Percentiles rank a stretch among this genome's conserved stretches.
Conservation (phyloP, 2,797 vertebrate species). For the Hydrophis major region DNA sequence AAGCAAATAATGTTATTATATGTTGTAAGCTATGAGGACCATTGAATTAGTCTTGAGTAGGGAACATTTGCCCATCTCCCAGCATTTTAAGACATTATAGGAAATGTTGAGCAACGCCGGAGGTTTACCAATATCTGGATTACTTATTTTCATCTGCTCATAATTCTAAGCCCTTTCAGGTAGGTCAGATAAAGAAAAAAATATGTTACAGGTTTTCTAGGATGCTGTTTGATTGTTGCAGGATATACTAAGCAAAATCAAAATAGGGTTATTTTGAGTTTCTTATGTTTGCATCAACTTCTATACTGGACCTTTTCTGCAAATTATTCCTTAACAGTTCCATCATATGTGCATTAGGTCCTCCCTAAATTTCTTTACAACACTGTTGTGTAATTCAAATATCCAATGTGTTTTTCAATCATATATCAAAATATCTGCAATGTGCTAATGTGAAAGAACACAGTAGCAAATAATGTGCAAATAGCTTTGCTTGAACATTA, state of each 20-base stretch:
- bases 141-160: neutral
- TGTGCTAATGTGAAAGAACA: constrained; percentile 53
- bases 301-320: neutral
- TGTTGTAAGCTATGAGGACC: neutral
- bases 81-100: neutral
- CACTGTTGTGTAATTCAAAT: constrained; percentile 30
- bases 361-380: neutral
- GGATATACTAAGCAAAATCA: neutral
- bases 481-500: constrained; percentile 36
- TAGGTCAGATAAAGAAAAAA: neutral
- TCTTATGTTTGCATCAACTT: neutral
- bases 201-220: neutral
- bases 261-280: neutral
- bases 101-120: neutral
- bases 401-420: constrained; percentile 25
- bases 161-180: neutral
- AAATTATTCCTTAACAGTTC: neutral
- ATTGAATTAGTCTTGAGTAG: neutral
- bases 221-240: neutral
- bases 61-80: neutral
- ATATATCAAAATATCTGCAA: constrained; percentile 46
- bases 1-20: neutral
- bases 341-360: neutral
- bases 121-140: neutral
- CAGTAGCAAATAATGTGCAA: constrained; percentile 51